These are phyloP conservation scores for Papilio polyxenes DNA, from an alignment of 1,140 invertebrate genomes.

Conservation along the genomic window DNA sequence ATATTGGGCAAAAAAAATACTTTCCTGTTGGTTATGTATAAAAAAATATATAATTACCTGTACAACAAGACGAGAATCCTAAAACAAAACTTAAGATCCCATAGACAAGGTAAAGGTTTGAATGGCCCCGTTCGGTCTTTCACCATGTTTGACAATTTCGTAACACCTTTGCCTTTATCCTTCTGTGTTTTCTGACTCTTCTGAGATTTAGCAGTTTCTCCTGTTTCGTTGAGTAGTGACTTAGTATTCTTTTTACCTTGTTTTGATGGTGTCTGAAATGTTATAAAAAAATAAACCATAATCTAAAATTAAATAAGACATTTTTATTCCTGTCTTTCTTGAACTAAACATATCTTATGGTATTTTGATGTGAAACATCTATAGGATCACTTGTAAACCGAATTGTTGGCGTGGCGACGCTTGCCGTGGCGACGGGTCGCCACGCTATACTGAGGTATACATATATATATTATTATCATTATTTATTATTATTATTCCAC, in stretches of 20 bases:
- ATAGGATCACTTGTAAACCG: no score
- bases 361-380: no score
- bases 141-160: conserved; percentile 56
- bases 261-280: conserved; percentile 59
- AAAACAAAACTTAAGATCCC: conserved; percentile 62
- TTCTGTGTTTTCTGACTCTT: conserved; percentile 63
- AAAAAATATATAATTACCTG: conserved; percentile 48
- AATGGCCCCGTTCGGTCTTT: conserved; percentile 69
- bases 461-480: no score
- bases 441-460: no score
- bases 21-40: no score
- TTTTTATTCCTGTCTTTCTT: no score
- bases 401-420: no score
- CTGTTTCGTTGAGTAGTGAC: conserved; percentile 56
- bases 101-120: conserved; percentile 66
- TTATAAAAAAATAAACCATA: background rate
- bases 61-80: conserved; percentile 62
- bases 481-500: no score
- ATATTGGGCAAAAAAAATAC: no score
- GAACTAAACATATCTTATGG: no score
- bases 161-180: conserved; percentile 54
- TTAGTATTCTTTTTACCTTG: conserved; percentile 60
- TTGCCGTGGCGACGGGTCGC: no score
- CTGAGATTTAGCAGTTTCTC: conserved; percentile 56
- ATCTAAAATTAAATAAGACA: background rate